Evolutionary conservation across 2,113 vertebrate species (phyloP).

Genomic region (Ctenomys sociabilis): DNA sequence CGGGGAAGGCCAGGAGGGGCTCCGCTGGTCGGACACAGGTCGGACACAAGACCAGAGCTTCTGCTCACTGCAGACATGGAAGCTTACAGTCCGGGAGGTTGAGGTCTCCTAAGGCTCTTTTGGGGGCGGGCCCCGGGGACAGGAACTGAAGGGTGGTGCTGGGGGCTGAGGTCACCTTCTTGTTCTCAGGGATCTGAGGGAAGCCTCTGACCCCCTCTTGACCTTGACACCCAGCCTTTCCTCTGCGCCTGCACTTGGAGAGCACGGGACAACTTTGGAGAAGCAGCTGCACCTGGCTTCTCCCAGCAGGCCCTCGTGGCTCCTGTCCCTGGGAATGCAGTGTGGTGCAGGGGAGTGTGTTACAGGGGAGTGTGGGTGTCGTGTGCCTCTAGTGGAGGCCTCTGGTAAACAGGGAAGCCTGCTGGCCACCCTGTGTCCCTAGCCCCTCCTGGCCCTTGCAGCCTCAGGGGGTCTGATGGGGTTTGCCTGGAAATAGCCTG

Average conservation of each 20-base stretch:
- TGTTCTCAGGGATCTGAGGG: rapidly evolving
- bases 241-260: neutral
- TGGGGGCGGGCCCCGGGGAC: rapidly evolving
- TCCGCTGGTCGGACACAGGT: neutral
- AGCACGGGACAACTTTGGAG: rapidly evolving
- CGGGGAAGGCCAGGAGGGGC: neutral
- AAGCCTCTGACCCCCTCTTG: neutral
- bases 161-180: neutral
- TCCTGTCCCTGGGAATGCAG: rapidly evolving
- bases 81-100: too few species aligned
- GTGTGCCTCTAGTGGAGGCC: too few species aligned
- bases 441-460: neutral
- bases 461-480: neutral
- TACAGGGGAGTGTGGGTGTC: rapidly evolving
- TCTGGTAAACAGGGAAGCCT: neutral
- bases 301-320: neutral
- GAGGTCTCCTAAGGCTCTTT: neutral
- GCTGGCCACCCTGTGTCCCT: rapidly evolving
- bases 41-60: neutral
- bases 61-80: neutral
- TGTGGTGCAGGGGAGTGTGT: rapidly evolving
- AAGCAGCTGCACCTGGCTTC: rapidly evolving
- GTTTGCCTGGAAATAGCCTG: neutral
- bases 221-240: neutral
- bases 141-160: neutral